Conservation (phyloP, 92 coral and sea anemone species). For the Parazoanthus swiftii region DNA sequence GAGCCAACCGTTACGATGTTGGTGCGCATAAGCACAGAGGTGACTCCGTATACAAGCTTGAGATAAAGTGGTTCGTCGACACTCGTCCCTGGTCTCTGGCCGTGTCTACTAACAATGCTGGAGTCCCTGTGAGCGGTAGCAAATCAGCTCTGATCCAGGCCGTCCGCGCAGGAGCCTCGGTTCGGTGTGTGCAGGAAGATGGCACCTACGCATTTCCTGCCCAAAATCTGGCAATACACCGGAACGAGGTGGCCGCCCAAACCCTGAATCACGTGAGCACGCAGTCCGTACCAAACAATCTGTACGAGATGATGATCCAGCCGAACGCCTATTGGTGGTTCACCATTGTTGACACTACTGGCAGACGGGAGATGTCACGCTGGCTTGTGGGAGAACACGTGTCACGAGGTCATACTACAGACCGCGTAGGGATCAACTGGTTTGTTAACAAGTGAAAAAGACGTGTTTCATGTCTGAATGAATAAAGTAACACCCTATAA, state of each 20-base stretch:
- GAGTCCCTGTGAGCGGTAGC: constrained; percentile 55
- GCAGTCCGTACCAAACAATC: constrained; percentile 46
- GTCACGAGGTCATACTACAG: constrained; percentile 63
- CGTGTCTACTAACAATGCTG: constrained; percentile 46
- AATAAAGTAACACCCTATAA: too few relatives aligned
- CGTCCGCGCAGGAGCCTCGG: constrained; percentile 70
- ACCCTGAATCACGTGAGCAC: constrained; percentile 73
- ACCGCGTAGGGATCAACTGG: constrained; percentile 73
- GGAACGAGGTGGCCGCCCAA: constrained; percentile 70
- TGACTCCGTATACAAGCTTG: constrained; percentile 6
- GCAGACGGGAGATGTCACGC: constrained; percentile 79
- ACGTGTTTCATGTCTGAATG: neutral
- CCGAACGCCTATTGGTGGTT: constrained; percentile 91
- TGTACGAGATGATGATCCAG: constrained; percentile 60
- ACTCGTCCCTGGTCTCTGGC: constrained; percentile 72
- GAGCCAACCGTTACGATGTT: constrained; percentile 65
- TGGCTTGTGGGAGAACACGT: constrained; percentile 75
- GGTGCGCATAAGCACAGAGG: constrained; percentile 56
- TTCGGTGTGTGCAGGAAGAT: constrained; percentile 63
- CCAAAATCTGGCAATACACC: constrained; percentile 67
- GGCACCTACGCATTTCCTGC: constrained; percentile 71
- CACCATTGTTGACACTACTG: constrained; percentile 71
- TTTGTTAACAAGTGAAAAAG: constrained; percentile 59
- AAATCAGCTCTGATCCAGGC: constrained; percentile 59
- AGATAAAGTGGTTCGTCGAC: constrained; percentile 73